Conservation (phyloP, 2,797 vertebrate species). For the Pagetopsis macropterus region DNA sequence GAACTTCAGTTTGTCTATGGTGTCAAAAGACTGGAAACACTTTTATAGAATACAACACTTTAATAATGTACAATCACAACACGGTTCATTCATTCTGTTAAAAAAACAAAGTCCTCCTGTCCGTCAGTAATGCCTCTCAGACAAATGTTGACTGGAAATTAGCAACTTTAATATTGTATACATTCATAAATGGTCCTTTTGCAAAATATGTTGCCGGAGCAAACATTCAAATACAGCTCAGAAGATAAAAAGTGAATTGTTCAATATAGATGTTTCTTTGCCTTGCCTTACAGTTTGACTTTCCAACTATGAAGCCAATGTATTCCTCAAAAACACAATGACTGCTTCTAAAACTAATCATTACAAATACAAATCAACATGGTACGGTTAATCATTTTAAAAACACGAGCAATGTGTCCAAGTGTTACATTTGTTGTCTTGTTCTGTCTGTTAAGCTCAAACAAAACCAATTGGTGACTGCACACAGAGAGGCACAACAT, state of each 20-base stretch:
- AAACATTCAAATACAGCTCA: background rate
- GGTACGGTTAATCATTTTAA: background rate
- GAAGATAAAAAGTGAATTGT: background rate
- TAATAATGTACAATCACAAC: background rate
- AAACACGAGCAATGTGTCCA: background rate
- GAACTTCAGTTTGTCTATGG: no score
- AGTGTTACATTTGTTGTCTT: background rate
- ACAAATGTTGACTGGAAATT: no score
- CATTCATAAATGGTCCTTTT: background rate
- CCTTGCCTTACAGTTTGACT: no score
- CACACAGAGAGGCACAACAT: background rate
- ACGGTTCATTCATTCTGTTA: slow-evolving; percentile 7
- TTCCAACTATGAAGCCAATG: no score
- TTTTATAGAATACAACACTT: background rate
- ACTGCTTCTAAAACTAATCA: background rate
- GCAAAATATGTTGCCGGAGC: background rate
- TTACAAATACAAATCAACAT: background rate
- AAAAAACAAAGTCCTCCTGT: background rate
- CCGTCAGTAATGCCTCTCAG: background rate
- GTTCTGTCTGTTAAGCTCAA: no score
- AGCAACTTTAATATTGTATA: background rate
- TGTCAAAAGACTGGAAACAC: no score
- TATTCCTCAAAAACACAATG: background rate
- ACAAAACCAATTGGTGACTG: background rate
- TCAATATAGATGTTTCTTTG: background rate